phyloP scores from a whole-genome alignment of 2,113 vertebrate species.

The Spermophilus dauricus region DNA sequence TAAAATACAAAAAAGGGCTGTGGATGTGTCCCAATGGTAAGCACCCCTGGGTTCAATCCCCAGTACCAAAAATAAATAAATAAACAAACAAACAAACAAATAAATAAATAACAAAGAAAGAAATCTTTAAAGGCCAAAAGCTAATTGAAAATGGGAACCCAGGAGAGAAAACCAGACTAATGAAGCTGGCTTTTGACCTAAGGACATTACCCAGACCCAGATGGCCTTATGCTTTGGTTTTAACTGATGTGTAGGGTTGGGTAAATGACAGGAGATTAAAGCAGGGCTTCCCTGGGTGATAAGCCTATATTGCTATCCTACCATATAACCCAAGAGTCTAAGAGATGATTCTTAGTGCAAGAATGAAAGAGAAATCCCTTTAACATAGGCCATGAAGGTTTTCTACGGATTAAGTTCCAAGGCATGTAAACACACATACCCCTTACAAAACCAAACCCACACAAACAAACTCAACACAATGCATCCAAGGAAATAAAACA shows the following conservation, averaged over 20 bases:
- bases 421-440: background rate
- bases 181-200: background rate
- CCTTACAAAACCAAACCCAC: background rate
- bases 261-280: background rate
- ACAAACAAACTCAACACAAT: background rate
- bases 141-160: background rate
- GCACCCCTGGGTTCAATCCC: too few species aligned
- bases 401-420: background rate
- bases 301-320: background rate
- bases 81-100: too few species aligned
- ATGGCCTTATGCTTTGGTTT: background rate
- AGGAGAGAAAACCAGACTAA: background rate
- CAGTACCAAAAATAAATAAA: too few species aligned
- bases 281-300: background rate
- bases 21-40: too few species aligned
- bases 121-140: slow-evolving; percentile 1
- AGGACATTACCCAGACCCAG: background rate
- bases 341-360: background rate
- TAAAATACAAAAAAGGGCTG: too few species aligned
- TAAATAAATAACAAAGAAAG: background rate
- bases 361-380: slow-evolving; percentile 21
- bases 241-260: background rate
- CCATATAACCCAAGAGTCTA: background rate
- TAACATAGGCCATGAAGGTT: background rate
- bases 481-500: background rate